These are phyloP conservation scores for Takifugu ocellatus DNA, from an alignment of 2,797 vertebrate genomes.

Conservation along the genomic window DNA sequence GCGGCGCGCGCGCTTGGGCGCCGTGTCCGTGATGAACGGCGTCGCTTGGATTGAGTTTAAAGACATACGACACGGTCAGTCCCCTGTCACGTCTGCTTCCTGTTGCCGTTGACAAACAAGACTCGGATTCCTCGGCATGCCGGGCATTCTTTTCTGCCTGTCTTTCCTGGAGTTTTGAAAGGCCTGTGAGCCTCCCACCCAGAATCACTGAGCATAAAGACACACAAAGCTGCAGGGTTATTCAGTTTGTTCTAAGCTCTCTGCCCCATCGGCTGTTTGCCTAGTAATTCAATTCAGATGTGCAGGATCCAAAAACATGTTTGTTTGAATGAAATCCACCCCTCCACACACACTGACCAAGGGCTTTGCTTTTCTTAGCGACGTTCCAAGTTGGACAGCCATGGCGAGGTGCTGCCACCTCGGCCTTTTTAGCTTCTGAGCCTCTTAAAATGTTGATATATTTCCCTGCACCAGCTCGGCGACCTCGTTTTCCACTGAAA, in stretches of 20 bases:
- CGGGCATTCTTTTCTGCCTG: slow-evolving; percentile 76
- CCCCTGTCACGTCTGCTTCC: slow-evolving; percentile 78
- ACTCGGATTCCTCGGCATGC: slow-evolving; percentile 78
- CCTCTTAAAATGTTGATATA: slow-evolving; percentile 60
- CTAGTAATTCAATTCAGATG: slow-evolving; percentile 83
- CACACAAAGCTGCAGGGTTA: slow-evolving; percentile 74
- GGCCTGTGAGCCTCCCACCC: slow-evolving; percentile 75
- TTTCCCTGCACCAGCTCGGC: slow-evolving; percentile 58
- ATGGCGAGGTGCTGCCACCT: slow-evolving; percentile 71
- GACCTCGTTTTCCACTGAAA: slow-evolving; percentile 44
- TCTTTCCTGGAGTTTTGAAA: slow-evolving; percentile 76
- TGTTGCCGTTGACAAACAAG: slow-evolving; percentile 81
- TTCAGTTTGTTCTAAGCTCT: slow-evolving; percentile 79
- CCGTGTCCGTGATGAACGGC: slow-evolving; percentile 61
- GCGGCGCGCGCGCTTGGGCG: slow-evolving; percentile 51
- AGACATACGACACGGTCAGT: slow-evolving; percentile 71
- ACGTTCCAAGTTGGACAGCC: slow-evolving; percentile 73
- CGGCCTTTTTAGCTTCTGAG: slow-evolving; percentile 63
- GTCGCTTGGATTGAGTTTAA: slow-evolving; percentile 62
- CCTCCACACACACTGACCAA: slow-evolving; percentile 75
- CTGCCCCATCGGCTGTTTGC: slow-evolving; percentile 80
- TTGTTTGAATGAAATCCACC: slow-evolving; percentile 80
- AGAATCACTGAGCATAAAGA: slow-evolving; percentile 71
- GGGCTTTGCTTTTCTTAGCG: slow-evolving; percentile 78
- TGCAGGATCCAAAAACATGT: slow-evolving; percentile 81